Evolutionary conservation across 2,797 vertebrate species (phyloP).

Genomic region (Sebastes nivosus): DNA sequence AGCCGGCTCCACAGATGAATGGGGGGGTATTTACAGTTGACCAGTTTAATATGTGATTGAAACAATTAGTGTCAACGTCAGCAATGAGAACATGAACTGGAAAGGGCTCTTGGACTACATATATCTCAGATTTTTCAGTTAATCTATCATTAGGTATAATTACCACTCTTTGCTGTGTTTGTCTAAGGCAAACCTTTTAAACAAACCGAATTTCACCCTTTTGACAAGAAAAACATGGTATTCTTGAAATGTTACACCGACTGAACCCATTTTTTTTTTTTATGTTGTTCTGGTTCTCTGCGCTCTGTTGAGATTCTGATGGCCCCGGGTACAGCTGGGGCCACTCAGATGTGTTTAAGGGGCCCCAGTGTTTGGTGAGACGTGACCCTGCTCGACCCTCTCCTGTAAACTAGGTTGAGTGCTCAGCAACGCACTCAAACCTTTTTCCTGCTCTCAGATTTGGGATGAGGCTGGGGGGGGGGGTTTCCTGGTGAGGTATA

Average conservation of each 20-base stretch:
- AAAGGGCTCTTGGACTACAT: slow-evolving; percentile 14
- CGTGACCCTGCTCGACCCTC: slow-evolving; percentile 77
- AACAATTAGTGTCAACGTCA: slow-evolving; percentile 72
- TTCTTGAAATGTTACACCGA: slow-evolving; percentile 21
- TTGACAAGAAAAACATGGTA: slow-evolving; percentile 51
- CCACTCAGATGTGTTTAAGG: slow-evolving; percentile 76
- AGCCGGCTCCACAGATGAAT: slow-evolving; percentile 30
- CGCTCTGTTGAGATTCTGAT: slow-evolving; percentile 56
- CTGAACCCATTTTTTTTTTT: slow-evolving; percentile 21
- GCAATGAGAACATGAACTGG: slow-evolving; percentile 24
- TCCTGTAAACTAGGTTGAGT: slow-evolving; percentile 79
- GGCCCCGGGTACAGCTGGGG: slow-evolving; percentile 69
- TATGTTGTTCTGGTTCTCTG: slow-evolving; percentile 61
- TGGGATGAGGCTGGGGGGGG: slow-evolving; percentile 21
- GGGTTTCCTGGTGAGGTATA: slow-evolving; percentile 43
- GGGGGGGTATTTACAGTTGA: slow-evolving; percentile 66
- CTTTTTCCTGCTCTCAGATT: slow-evolving; percentile 39
- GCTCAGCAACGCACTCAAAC: slow-evolving; percentile 55
- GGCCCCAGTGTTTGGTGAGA: slow-evolving; percentile 78
- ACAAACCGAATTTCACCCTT: slow-evolving; percentile 34
- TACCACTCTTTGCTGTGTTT: slow-evolving; percentile 34
- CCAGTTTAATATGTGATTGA: slow-evolving; percentile 70
- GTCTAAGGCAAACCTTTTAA: slow-evolving; percentile 38
- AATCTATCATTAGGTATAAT: slow-evolving; percentile 59
- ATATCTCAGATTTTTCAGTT: slow-evolving; percentile 19